Evolutionary conservation across 2,113 vertebrate genomes (phyloP).

Genomic region (Dunckerocampus dactyliophorus): DNA sequence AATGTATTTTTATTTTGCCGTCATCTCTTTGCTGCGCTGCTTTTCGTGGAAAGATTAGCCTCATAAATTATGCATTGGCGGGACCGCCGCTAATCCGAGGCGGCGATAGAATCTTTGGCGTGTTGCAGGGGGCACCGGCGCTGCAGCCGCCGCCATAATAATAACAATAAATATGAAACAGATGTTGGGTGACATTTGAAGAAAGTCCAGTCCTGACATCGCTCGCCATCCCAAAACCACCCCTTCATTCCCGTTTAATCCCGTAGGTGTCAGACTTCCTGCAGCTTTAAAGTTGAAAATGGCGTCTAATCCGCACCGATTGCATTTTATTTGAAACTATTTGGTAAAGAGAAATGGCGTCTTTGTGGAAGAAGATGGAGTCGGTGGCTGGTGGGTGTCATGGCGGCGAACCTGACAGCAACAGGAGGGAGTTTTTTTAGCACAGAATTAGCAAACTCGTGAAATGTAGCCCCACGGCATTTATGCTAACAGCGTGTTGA

Average conservation of each 20-base stretch:
- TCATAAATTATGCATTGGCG: slow-evolving; percentile 76
- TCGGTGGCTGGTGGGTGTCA: no score
- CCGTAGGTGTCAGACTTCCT: slow-evolving; percentile 31
- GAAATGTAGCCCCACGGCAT: no score
- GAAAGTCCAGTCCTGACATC: slow-evolving; percentile 66
- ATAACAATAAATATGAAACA: slow-evolving; percentile 80
- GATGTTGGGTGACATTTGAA: slow-evolving; percentile 76
- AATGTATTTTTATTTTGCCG: slow-evolving; percentile 30
- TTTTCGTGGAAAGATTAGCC: slow-evolving; percentile 71
- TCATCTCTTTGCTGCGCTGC: slow-evolving; percentile 51
- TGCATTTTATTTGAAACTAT: no score
- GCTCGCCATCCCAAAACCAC: slow-evolving; percentile 19
- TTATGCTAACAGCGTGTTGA: no score
- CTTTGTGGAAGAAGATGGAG: no score
- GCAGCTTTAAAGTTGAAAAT: not conserved
- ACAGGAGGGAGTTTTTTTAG: no score
- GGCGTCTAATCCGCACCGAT: no score
- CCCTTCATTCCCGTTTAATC: slow-evolving; percentile 11
- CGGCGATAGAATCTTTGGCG: slow-evolving; percentile 68
- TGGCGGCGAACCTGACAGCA: no score
- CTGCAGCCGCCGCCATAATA: no score
- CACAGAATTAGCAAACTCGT: no score
- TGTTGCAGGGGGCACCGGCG: slow-evolving; percentile 70
- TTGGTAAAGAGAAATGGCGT: no score
- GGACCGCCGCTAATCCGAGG: slow-evolving; percentile 72